These are phyloP conservation scores for Diabrotica undecimpunctata DNA, from an alignment of 1,140 invertebrate species.

Conservation along the genomic window DNA sequence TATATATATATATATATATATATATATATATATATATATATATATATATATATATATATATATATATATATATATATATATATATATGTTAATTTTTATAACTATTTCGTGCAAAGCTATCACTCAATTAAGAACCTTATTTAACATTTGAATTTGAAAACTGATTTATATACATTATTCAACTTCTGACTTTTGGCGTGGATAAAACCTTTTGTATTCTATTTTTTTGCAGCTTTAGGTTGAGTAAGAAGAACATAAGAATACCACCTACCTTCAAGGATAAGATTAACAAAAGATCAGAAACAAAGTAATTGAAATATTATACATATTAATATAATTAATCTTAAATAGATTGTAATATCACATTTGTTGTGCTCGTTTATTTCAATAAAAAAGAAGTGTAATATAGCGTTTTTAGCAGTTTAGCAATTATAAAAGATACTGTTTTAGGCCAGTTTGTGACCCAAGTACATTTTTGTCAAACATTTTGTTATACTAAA, in stretches of 20 bases:
- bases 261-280: background rate
- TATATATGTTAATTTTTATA: too few relatives aligned
- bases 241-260: constrained; percentile 10
- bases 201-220: constrained; percentile 1
- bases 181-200: background rate
- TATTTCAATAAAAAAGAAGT: constrained; percentile 16
- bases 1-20: too few relatives aligned
- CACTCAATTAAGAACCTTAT: too few relatives aligned
- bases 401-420: constrained; percentile 7
- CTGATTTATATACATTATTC: too few relatives aligned
- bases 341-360: constrained; percentile 16
- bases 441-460: background rate
- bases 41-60: too few relatives aligned
- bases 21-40: too few relatives aligned
- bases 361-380: constrained; percentile 16
- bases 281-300: constrained; percentile 1
- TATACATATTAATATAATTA: constrained; percentile 18
- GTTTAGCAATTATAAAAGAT: constrained; percentile 4
- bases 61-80: too few relatives aligned
- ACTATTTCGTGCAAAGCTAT: too few relatives aligned
- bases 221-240: constrained; percentile 21
- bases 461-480: background rate
- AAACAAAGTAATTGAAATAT: constrained; percentile 10
- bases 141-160: too few relatives aligned
- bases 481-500: background rate